These are phyloP conservation scores for Bombus huntii DNA, from an alignment of 1,140 invertebrate species.

Conservation along the genomic window DNA sequence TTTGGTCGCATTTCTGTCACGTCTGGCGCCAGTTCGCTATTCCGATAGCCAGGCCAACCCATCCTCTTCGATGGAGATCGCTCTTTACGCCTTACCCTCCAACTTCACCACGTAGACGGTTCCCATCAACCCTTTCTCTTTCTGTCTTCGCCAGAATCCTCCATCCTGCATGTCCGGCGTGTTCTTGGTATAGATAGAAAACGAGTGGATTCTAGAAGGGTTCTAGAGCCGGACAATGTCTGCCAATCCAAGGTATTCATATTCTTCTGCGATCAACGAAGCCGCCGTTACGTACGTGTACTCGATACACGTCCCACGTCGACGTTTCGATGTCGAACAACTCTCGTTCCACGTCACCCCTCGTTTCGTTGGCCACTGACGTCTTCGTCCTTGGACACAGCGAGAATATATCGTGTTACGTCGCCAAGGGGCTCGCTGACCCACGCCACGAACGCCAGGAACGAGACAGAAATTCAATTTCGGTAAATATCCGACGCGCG, in stretches of 20 bases:
- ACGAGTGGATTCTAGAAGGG: slow-evolving; percentile 43
- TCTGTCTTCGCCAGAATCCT: slow-evolving; percentile 33
- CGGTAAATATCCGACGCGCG: slow-evolving; percentile 65
- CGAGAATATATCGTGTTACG: slow-evolving; percentile 59
- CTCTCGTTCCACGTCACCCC: background rate
- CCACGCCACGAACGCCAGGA: slow-evolving; percentile 45
- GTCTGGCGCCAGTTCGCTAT: slow-evolving; percentile 61
- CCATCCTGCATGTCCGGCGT: slow-evolving; percentile 24
- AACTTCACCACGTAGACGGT: slow-evolving; percentile 14
- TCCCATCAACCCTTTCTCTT: slow-evolving; percentile 49
- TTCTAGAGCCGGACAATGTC: slow-evolving; percentile 64
- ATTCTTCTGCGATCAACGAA: slow-evolving; percentile 43
- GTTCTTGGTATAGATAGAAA: slow-evolving; percentile 24
- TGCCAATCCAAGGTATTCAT: slow-evolving; percentile 71
- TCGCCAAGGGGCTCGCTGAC: slow-evolving; percentile 35
- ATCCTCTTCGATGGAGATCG: slow-evolving; percentile 41
- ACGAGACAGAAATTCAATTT: slow-evolving; percentile 71
- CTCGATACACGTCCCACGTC: slow-evolving; percentile 17
- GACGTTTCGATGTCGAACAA: background rate
- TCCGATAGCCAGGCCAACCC: slow-evolving; percentile 57
- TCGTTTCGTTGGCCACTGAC: slow-evolving; percentile 2
- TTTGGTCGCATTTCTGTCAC: slow-evolving; percentile 70
- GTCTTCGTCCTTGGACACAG: slow-evolving; percentile 30
- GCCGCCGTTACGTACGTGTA: background rate
- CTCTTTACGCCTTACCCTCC: slow-evolving; percentile 52